These are phyloP conservation scores for Cylas formicarius DNA, from an alignment of 1,140 invertebrate genomes.

Conservation along the genomic window DNA sequence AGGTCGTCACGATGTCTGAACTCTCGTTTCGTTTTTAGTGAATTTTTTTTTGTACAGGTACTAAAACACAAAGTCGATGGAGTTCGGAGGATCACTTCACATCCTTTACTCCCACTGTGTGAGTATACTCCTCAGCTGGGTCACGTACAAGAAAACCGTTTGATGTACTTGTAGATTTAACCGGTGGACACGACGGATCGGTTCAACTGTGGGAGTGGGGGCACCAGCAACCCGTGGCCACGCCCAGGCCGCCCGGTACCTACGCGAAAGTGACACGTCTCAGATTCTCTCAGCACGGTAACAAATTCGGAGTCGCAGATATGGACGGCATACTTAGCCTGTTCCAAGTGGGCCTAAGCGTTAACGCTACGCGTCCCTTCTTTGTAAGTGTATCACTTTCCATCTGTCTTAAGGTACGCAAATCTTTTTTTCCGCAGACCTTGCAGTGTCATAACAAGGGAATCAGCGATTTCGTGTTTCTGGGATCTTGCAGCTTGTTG, in stretches of 20 bases:
- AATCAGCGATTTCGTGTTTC: constrained; percentile 94
- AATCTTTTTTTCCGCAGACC: constrained; percentile 54
- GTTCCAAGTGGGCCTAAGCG: constrained; percentile 86
- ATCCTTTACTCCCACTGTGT: constrained; percentile 92
- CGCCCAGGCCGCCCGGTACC: constrained; percentile 79
- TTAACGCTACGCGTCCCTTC: constrained; percentile 79
- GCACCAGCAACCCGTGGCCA: constrained; percentile 81
- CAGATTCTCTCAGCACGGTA: constrained; percentile 92
- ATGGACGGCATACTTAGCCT: constrained; percentile 84
- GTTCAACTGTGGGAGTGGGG: constrained; percentile 98
- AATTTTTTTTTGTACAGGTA: constrained; percentile 50
- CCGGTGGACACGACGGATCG: constrained; percentile 94
- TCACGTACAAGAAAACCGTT: too few relatives aligned
- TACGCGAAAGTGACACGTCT: constrained; percentile 93
- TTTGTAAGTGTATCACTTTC: constrained; percentile 68
- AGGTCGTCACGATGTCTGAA: constrained; percentile 19
- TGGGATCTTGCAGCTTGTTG: constrained; percentile 93
- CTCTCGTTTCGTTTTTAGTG: constrained; percentile 20
- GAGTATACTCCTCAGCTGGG: constrained; percentile 47
- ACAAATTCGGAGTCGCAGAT: constrained; percentile 96
- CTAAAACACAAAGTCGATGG: constrained; percentile 86
- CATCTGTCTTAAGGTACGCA: not conserved
- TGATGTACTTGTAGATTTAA: constrained; percentile 65
- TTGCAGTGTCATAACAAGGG: constrained; percentile 96
- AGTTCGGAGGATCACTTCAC: constrained; percentile 89